Evolutionary conservation across 2,888 invertebrate genomes (phyloP).

Genomic region (Serripes groenlandicus): DNA sequence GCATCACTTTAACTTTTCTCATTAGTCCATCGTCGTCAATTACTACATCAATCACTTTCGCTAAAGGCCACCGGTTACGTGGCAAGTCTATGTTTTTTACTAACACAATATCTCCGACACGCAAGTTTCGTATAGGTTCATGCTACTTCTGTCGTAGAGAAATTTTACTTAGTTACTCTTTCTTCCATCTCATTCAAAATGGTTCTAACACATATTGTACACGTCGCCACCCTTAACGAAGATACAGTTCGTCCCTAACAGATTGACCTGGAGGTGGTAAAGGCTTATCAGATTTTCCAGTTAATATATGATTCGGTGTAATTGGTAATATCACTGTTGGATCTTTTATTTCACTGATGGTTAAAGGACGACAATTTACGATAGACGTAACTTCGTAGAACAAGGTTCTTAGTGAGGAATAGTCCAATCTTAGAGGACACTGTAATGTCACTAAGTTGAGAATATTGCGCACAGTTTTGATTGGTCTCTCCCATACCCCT

Average conservation of each 20-base stretch:
- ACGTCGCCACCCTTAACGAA: conserved; percentile 37
- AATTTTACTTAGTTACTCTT: conserved; percentile 14
- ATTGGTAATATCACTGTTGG: conserved; percentile 40
- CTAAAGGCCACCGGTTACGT: conserved; percentile 45
- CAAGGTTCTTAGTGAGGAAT: conserved; percentile 44
- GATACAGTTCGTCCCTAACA: conserved; percentile 32
- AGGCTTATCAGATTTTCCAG: conserved; percentile 43
- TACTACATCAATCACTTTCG: conserved; percentile 28
- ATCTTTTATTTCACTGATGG: conserved; percentile 40
- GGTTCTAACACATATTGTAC: conserved; percentile 40
- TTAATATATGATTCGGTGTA: conserved; percentile 54
- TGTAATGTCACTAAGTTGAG: conserved; percentile 53
- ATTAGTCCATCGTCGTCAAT: conserved; percentile 58
- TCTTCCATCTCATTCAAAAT: conserved; percentile 38
- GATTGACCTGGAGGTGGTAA: conserved; percentile 54
- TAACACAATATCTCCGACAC: conserved; percentile 33
- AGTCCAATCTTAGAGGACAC: conserved; percentile 34
- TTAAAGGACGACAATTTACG: conserved; percentile 46
- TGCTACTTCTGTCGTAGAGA: conserved; percentile 47
- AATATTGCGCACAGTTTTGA: conserved; percentile 64
- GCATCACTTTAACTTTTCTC: conserved; percentile 47
- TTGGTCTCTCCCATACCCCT: conserved; percentile 69
- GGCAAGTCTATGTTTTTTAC: conserved; percentile 31
- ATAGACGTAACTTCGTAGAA: conserved; percentile 49
- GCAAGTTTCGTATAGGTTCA: conserved; percentile 21